A percentile compares a stretch with the other conserved stretches of the same genome.
These are phyloP conservation scores for Capitella teleta DNA, from an alignment of 1,140 invertebrate species.

Conservation along the genomic window DNA sequence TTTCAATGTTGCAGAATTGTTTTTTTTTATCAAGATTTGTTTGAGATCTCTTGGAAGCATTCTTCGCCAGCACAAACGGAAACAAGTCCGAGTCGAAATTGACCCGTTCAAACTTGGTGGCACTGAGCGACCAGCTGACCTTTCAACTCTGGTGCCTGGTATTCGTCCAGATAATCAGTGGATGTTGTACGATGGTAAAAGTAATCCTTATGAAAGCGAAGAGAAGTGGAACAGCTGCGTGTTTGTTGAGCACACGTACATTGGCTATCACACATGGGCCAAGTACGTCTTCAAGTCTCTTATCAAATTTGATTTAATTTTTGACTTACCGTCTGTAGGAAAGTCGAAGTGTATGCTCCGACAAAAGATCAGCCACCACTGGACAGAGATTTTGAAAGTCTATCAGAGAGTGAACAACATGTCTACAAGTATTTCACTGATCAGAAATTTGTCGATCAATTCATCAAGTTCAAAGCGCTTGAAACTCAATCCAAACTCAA, in stretches of 20 bases:
- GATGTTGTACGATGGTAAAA: slow-evolving; percentile 58
- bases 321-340: background rate
- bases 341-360: slow-evolving; percentile 53
- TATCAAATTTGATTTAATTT: background rate
- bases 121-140: slow-evolving; percentile 1
- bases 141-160: slow-evolving; percentile 35
- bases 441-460: slow-evolving; percentile 56
- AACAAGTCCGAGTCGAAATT: slow-evolving; percentile 51
- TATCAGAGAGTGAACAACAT: slow-evolving; percentile 46
- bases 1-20: too few relatives aligned
- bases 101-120: slow-evolving; percentile 40
- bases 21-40: too few relatives aligned
- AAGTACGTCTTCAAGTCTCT: slow-evolving; percentile 40
- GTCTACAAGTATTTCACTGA: slow-evolving; percentile 61
- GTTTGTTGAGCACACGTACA: slow-evolving; percentile 56
- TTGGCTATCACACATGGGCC: slow-evolving; percentile 76
- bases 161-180: slow-evolving; percentile 57
- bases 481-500: too few relatives aligned
- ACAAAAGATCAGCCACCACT: slow-evolving; percentile 53
- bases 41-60: too few relatives aligned
- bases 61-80: slow-evolving; percentile 63
- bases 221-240: slow-evolving; percentile 60
- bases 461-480: slow-evolving; percentile 63
- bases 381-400: slow-evolving; percentile 40
- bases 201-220: slow-evolving; percentile 49